Conservation (phyloP, 2,797 vertebrate species). For the Siniperca obscura region DNA sequence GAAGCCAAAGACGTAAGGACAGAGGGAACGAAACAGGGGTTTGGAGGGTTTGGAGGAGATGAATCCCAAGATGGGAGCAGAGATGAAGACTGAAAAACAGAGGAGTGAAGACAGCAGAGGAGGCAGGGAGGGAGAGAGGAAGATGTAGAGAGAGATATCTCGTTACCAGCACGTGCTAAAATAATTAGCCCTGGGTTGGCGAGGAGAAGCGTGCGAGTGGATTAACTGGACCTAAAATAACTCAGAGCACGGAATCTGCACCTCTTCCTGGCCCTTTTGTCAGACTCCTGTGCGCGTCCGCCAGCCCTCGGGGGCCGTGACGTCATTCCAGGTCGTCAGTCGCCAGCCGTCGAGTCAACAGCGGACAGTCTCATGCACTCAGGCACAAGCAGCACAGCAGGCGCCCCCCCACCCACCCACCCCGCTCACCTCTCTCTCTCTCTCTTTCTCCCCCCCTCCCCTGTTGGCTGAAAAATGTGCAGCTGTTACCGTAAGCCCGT, state of each 20-base stretch:
- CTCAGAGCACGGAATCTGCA: slow-evolving; percentile 46
- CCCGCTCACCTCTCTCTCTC: not conserved
- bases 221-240: slow-evolving; percentile 74
- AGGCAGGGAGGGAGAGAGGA: slow-evolving; percentile 23
- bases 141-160: slow-evolving; percentile 66
- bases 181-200: slow-evolving; percentile 72
- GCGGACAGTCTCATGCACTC: slow-evolving; percentile 45
- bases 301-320: slow-evolving; percentile 62
- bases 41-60: slow-evolving; percentile 40
- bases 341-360: slow-evolving; percentile 60
- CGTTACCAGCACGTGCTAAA: slow-evolving; percentile 60
- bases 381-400: slow-evolving; percentile 34
- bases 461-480: slow-evolving; percentile 72
- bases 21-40: slow-evolving; percentile 40
- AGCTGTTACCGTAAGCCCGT: slow-evolving; percentile 78
- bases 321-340: slow-evolving; percentile 80
- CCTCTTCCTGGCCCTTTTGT: slow-evolving; percentile 58
- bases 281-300: slow-evolving; percentile 55
- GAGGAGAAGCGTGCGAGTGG: slow-evolving; percentile 53
- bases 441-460: not conserved
- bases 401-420: not conserved
- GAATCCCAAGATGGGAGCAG: slow-evolving; percentile 62
- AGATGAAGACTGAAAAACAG: slow-evolving; percentile 53
- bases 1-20: slow-evolving; percentile 61
- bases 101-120: slow-evolving; percentile 34